Conservation (phyloP, 2,113 vertebrate genomes). For the Chauna torquata region DNA sequence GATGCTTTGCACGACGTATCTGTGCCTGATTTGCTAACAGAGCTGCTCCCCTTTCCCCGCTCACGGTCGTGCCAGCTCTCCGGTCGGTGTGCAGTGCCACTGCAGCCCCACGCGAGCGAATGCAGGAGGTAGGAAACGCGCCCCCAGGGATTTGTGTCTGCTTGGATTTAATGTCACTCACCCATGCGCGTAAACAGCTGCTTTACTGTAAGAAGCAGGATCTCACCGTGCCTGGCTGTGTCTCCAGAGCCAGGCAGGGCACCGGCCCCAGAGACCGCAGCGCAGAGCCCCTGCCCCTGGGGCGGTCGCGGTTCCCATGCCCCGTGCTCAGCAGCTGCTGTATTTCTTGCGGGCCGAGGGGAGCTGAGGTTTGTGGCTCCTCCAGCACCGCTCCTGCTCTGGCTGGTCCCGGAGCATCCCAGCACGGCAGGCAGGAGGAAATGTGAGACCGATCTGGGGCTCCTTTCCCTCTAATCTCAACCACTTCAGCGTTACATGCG, state of each 20-base stretch:
- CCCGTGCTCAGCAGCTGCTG: not conserved
- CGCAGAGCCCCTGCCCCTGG: too few relatives aligned
- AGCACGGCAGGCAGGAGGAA: not conserved
- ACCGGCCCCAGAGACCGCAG: too few relatives aligned
- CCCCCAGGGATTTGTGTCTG: accelerated
- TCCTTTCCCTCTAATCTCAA: not conserved
- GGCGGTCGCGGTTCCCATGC: too few relatives aligned
- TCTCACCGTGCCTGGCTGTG: too few relatives aligned
- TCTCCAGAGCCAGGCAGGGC: too few relatives aligned
- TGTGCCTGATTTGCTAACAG: accelerated
- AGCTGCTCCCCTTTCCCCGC: not conserved
- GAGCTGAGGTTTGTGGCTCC: not conserved
- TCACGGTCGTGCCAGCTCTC: accelerated
- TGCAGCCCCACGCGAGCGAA: not conserved
- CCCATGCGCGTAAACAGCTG: not conserved
- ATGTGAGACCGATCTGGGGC: not conserved
- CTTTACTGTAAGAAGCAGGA: too few relatives aligned
- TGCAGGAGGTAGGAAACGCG: accelerated
- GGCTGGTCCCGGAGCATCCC: not conserved
- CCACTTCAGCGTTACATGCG: not conserved
- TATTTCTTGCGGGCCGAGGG: too few relatives aligned
- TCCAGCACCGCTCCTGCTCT: not conserved
- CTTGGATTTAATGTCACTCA: not conserved
- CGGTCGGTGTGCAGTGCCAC: accelerated
- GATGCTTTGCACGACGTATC: accelerated